Conservation (phyloP, 2,113 vertebrate species). For the Panthera uncia region DNA sequence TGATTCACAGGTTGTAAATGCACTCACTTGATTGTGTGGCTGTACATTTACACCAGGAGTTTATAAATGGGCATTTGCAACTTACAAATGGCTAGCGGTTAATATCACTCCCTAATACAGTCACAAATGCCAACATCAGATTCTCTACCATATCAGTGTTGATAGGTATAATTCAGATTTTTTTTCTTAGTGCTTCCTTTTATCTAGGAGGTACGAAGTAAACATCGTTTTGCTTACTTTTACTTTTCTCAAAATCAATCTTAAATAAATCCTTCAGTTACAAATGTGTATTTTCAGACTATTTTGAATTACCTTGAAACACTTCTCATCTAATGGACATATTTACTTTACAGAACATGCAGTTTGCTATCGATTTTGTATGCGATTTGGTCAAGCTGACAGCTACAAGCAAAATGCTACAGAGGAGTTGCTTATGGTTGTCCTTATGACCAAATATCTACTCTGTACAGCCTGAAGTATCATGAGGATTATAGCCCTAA, state of each 20-base stretch:
- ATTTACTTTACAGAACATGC: conserved; percentile 64
- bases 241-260: conserved; percentile 33
- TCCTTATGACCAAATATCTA: conserved; percentile 29
- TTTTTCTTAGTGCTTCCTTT: neutral
- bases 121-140: conserved; percentile 29
- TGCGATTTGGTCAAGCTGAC: conserved; percentile 65
- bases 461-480: conserved; percentile 55
- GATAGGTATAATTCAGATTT: conserved; percentile 38
- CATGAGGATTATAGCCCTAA: conserved; percentile 74
- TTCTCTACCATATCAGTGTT: conserved; percentile 40
- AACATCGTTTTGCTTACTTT: conserved; percentile 56
- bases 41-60: conserved; percentile 44
- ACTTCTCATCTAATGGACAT: conserved; percentile 65
- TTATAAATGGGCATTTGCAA: conserved; percentile 49
- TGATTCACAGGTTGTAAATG: conserved; percentile 63
- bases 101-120: neutral
- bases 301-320: conserved; percentile 65
- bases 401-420: conserved; percentile 57
- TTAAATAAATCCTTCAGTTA: conserved; percentile 61
- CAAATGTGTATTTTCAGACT: conserved; percentile 54
- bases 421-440: conserved; percentile 37
- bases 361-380: conserved; percentile 56
- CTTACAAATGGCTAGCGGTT: conserved; percentile 50
- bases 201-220: neutral
- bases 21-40: neutral